Base-by-base conservation (phyloP, 2,888 invertebrate genomes). In the Phanerotoma sp. region DNA sequence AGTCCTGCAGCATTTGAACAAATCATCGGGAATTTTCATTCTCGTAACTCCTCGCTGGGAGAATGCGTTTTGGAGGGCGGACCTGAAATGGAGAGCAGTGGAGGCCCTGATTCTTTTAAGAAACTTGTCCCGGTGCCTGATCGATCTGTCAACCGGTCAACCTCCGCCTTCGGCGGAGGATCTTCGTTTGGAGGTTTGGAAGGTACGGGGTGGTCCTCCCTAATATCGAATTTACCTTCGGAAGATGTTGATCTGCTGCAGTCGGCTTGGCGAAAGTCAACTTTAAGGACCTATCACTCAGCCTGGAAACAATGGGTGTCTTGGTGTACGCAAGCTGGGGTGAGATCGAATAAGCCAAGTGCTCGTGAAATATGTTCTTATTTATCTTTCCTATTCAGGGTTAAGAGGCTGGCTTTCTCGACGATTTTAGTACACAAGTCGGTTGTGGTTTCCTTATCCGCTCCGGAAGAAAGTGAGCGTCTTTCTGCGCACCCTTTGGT, bases 131-230 rank as follows among this genome's bases (percentile, higher is more conserved):
- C 11, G 28, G 3, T 22, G 40, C 7, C 22, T 54, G 7, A 16
- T 33, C 15, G 48, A 48, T 18, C 6, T 42, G 15, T 18, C 50
- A 3, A 2, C 78, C 78, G 72, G 80, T 79, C 7, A 79, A 77
- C 56, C 79, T 80, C 42, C 78, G 78, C 32, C 10, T n/a, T 16
- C 38, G 4, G 41, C 18, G 18, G 13, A 28, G 15, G 32, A 50
- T 2, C 41, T 50, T 2, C 20, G 40, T 41, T 50, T 50, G 30
- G 33, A 41, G 50, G 50, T 50, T 20, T 54, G 54, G 49, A 42
- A 20, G 33, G 18, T 49, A 50, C 49, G 45, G 20, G 54, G 44
- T 49, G 49, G 54, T 18, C 6, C 6, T 7, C 11, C 1, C 22
- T 49, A 7, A 32, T 49, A 5, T 11, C 49, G 5, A 49, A 49